Evolutionary conservation across 2,888 invertebrate genomes (phyloP), one percentile per base, ranked within the genome.

Genomic region (Acleris emargana): DNA sequence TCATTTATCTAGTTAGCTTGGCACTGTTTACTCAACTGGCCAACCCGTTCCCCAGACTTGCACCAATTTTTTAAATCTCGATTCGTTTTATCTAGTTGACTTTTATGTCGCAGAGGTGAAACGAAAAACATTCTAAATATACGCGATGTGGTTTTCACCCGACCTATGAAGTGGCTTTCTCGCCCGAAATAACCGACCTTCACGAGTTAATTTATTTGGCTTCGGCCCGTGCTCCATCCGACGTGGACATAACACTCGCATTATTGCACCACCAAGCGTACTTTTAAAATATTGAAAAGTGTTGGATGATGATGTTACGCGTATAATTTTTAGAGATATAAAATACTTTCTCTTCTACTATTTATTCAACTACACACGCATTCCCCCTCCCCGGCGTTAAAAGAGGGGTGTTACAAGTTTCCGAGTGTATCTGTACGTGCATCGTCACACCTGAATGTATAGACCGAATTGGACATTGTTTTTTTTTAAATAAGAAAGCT

Each of bases 161-260:
- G 62, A 62, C 61, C 64, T 66, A 58, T 18, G 61, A 58, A 49
- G 68, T 57, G 38, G 75, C 76, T 81, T 78, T 78, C 76, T 76
- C 81, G 71, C 13, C 38, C 38, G 74, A 82, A 83, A 84, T 83
- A 83, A 77, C 13, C 58, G 72, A 77, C 85, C 86, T 86, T 85
- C 79, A 70, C 67, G 57, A 58, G 68, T 73, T 76, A 76, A 80
- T 83, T 82, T 79, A 81, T 82, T 82, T 83, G 80, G 81, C 77
- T 82, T 72, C 73, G 75, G 72, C 68, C 72, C 17, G 43, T 22
- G 11, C 45, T 25, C 25, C 57, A 57, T 43, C 57, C 57, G 43
- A 11, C 38, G 42, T 54, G 13, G 42, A 22, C 42, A 54, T 53
- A 54, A 17, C 54, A 18, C 38, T 18, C 18, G 20, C 17, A 17